Evolutionary conservation across 1,140 invertebrate genomes (phyloP).

Genomic region (Drosophila paulistorum): DNA sequence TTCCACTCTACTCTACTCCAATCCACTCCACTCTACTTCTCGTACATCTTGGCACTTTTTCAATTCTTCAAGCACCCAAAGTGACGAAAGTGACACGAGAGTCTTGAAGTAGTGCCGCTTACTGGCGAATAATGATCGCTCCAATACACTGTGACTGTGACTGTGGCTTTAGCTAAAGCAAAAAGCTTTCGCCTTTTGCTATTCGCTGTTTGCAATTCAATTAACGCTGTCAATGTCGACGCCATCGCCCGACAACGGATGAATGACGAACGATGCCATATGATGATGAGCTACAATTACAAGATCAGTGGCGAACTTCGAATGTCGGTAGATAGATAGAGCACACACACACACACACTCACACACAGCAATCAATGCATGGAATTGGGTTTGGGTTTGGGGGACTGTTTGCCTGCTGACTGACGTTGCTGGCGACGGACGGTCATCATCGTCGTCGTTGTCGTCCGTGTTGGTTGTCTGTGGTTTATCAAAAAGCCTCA

Average conservation of each 20-base stretch:
- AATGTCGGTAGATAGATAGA: conserved; percentile 13
- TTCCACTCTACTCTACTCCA: background rate
- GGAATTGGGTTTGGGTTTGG: background rate
- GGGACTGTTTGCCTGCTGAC: conserved; percentile 10
- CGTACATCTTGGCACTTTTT: background rate
- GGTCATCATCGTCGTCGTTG: background rate
- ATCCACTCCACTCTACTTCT: background rate
- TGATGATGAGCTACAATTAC: conserved; percentile 53
- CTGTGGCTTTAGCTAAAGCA: background rate
- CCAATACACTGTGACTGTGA: background rate
- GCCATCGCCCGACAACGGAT: background rate
- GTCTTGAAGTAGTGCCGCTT: background rate
- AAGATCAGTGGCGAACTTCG: conserved; percentile 52
- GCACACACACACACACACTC: too few species aligned
- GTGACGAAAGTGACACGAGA: conserved; percentile 16
- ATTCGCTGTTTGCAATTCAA: conserved; percentile 73
- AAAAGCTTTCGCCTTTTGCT: conserved; percentile 19
- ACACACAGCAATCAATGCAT: background rate
- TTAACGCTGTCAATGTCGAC: conserved; percentile 68
- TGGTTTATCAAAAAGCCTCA: conserved; percentile 61
- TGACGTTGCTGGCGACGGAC: conserved; percentile 5
- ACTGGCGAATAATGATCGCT: conserved; percentile 12
- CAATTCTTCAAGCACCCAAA: conserved; percentile 10
- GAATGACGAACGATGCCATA: conserved; percentile 12
- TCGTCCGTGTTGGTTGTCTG: conserved; percentile 29